Percentiles rank a stretch among this genome's conserved stretches.
Evolutionary conservation across 2,888 invertebrate species (phyloP).

Genomic region (Hoplodrina ambigua): DNA sequence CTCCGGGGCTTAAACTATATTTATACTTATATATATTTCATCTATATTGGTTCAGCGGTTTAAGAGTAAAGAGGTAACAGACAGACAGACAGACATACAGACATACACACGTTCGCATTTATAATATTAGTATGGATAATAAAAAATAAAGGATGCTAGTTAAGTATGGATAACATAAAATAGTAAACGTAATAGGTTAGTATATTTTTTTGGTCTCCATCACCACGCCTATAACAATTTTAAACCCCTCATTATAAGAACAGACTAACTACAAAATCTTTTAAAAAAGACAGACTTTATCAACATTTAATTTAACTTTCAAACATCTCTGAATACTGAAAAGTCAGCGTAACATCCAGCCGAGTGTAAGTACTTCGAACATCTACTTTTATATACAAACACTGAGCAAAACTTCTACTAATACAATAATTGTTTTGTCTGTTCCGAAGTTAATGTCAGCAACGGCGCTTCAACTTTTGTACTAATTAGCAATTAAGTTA

Average conservation of each 20-base stretch:
- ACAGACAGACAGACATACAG: no score
- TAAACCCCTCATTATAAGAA: neutral
- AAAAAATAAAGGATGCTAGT: no score
- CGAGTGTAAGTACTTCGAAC: conserved; percentile 34
- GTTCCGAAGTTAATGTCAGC: conserved; percentile 54
- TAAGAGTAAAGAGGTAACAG: no score
- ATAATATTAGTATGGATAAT: no score
- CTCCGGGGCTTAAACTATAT: no score
- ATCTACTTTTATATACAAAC: conserved; percentile 54
- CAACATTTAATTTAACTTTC: conserved; percentile 41
- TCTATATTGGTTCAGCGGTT: no score
- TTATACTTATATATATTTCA: no score
- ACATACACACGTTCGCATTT: no score
- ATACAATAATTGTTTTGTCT: conserved; percentile 63
- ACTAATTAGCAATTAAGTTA: conserved; percentile 61
- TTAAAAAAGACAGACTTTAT: conserved; percentile 31
- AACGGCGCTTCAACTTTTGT: conserved; percentile 52
- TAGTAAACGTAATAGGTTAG: no score
- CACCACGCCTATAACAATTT: neutral
- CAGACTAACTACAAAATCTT: conserved; percentile 10
- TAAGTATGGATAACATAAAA: no score
- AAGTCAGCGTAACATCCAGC: conserved; percentile 42
- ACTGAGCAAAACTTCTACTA: conserved; percentile 49
- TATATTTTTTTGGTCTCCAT: neutral
- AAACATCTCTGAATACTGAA: conserved; percentile 30